Conservation (phyloP, 2,113 vertebrate species). For the Rhinolophus ferrumequinum region DNA sequence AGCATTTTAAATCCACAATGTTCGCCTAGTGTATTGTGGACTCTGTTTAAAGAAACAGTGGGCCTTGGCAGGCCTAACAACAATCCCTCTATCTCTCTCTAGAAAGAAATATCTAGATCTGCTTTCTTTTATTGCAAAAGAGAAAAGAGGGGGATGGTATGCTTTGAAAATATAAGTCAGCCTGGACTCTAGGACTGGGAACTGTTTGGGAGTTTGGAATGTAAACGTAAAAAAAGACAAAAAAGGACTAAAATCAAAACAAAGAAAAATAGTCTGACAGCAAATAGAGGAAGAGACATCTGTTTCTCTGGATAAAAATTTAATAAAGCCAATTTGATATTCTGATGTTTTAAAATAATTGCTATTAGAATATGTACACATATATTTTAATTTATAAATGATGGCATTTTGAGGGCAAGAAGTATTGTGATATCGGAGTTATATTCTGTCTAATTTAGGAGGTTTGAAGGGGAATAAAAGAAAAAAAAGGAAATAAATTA, state of each 20-base stretch:
- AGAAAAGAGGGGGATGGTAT: conserved; percentile 26
- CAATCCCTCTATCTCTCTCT: conserved; percentile 73
- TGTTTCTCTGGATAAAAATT: conserved; percentile 51
- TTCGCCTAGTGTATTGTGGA: conserved; percentile 78
- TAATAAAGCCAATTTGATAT: conserved; percentile 66
- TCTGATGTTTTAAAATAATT: conserved; percentile 56
- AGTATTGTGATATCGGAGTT: conserved; percentile 33
- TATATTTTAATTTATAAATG: conserved; percentile 50
- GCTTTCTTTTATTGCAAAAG: conserved; percentile 79
- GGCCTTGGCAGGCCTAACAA: conserved; percentile 82
- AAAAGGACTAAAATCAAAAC: conserved; percentile 75
- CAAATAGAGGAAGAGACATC: conserved; percentile 51
- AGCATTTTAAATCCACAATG: conserved; percentile 83
- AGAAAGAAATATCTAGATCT: conserved; percentile 62
- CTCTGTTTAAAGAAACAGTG: conserved; percentile 83
- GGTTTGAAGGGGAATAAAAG: conserved; percentile 41
- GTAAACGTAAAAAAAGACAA: conserved; percentile 5
- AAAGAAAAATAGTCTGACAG: conserved; percentile 70
- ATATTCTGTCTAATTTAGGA: conserved; percentile 56
- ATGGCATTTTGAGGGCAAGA: conserved; percentile 59
- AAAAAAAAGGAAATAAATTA: conserved; percentile 61
- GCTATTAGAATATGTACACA: conserved; percentile 55
- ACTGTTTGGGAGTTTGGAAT: conserved; percentile 63
- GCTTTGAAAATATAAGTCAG: conserved; percentile 67
- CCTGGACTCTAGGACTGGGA: conserved; percentile 49